Evolutionary conservation across 1,140 invertebrate species (phyloP).

Genomic region (Scaptomyza pallida): DNA sequence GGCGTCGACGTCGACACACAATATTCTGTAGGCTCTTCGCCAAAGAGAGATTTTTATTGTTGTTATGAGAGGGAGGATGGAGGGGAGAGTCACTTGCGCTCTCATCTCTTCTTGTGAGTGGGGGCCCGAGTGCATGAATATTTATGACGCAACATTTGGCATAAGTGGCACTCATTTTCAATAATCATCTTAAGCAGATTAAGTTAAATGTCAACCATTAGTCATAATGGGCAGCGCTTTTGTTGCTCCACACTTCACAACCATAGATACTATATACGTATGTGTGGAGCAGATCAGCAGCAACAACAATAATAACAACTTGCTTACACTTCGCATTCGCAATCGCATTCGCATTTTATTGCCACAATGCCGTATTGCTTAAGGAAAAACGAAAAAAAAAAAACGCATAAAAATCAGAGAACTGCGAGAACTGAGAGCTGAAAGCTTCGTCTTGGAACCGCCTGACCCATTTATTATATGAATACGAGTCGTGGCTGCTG

Average conservation of each 20-base stretch:
- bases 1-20: too few relatives aligned
- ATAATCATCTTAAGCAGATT: conserved; percentile 83
- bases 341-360: conserved; percentile 68
- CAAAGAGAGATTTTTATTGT: conserved; percentile 43
- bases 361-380: conserved; percentile 47
- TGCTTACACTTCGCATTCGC: conserved; percentile 69
- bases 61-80: background rate
- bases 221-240: conserved; percentile 78
- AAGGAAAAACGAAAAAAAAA: too few relatives aligned
- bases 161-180: conserved; percentile 82
- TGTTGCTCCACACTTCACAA: conserved; percentile 24
- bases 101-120: conserved; percentile 5
- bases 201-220: conserved; percentile 83
- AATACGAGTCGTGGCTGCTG: conserved; percentile 66
- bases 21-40: conserved; percentile 31
- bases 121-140: conserved; percentile 75
- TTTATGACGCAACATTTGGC: conserved; percentile 82
- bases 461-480: conserved; percentile 76
- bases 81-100: background rate
- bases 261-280: conserved; percentile 1
- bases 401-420: conserved; percentile 78
- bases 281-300: conserved; percentile 16
- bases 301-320: conserved; percentile 33
- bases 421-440: conserved; percentile 20
- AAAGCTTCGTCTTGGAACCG: conserved; percentile 31